These are phyloP conservation scores for Azemiops feae DNA, from an alignment of 2,113 vertebrate genomes.

Conservation along the genomic window DNA sequence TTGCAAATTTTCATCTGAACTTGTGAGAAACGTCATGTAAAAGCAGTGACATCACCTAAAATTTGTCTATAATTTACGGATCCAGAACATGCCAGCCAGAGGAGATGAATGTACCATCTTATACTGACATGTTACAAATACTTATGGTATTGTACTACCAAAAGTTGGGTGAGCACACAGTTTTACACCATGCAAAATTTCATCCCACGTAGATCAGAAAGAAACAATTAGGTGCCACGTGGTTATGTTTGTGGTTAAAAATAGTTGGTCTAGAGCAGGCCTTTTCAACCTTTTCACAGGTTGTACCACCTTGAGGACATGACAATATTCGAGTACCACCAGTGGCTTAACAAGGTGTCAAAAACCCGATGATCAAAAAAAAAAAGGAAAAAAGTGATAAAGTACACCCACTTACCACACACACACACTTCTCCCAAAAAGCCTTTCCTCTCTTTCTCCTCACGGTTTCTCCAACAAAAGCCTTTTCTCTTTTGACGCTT, in stretches of 20 bases:
- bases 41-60: background rate
- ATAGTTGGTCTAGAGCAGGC: constrained; percentile 25
- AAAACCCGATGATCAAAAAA: no score
- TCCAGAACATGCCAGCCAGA: background rate
- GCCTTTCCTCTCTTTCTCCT: no score
- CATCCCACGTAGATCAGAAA: background rate
- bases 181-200: background rate
- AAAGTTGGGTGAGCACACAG: background rate
- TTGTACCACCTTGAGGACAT: no score
- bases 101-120: background rate
- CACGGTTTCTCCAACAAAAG: no score
- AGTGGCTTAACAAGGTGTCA: no score
- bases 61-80: background rate
- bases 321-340: no score
- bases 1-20: background rate
- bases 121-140: background rate
- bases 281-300: no score
- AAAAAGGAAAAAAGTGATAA: no score
- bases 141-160: background rate
- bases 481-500: no score
- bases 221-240: background rate
- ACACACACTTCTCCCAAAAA: no score
- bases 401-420: no score
- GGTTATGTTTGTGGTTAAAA: background rate
- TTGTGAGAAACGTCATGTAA: background rate